Evolutionary conservation across 2,888 invertebrate species (phyloP), one percentile per base, ranked within the genome.

Genomic region (Himalopsyche kuldschensis): DNA sequence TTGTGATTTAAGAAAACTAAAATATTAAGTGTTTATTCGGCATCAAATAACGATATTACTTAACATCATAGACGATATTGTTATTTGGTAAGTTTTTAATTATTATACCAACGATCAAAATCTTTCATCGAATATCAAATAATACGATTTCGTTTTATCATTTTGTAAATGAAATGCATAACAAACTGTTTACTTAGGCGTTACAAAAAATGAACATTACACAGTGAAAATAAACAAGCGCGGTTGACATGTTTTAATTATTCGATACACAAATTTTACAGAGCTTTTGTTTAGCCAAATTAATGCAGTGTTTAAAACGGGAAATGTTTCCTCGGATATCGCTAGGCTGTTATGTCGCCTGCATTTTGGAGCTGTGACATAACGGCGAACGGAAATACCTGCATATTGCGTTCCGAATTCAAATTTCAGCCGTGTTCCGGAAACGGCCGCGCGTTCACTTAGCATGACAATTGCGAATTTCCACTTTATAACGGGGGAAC

Each of bases 401-500:
- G 80, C 83, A 83, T 81, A 83, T 81, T 80, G 83, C 83, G 80
- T 78, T 75, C 78, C 78, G 63, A 83, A 83, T 83, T 75, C 47
- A 69, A 80, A 84, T 79, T 27, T 79, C 35, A 76, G 77, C 78
- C 79, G 79, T 84, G 82, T 79, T 48, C 80, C 69, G 32, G 79
- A 79, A 82, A 82, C 32, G 55, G 17, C 63, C 27, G 63, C 79
- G 69, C 41, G 79, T 75, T 76, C 79, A 69, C 81, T 78, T 82
- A 81, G 81, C 81, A 84, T 79, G 84, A 84, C 84, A 81, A 84
- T 84, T 78, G 84, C 79, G 79, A 79, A 69, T 69, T 69, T 69
- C 69, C 69, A 69, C 30, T 69, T 69, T 69, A 69, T 69, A 69
- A 69, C 69, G 30, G 15, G 69, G 55, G 30, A n/a, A 69, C 69